These are phyloP conservation scores for Helogale parvula DNA, from an alignment of 2,113 vertebrate genomes.

Conservation along the genomic window DNA sequence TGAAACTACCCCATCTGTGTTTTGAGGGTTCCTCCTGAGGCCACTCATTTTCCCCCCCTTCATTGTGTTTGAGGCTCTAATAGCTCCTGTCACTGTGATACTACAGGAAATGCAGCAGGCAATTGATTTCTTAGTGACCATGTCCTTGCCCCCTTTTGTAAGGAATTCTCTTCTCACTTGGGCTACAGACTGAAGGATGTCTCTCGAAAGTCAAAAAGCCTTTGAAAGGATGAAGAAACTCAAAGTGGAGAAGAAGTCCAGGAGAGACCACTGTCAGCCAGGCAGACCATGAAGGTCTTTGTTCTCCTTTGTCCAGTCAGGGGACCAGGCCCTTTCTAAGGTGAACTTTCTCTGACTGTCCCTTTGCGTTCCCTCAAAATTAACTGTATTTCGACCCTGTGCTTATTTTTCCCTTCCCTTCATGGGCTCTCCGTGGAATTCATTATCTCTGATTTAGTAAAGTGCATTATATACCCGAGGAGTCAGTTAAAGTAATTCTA, in stretches of 20 bases:
- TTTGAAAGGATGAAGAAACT: not conserved
- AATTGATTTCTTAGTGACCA: not conserved
- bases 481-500: constrained; percentile 75
- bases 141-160: not conserved
- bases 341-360: not conserved
- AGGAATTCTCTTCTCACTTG: not conserved
- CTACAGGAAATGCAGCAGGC: not conserved
- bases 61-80: not conserved
- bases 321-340: not conserved
- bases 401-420: constrained; percentile 50
- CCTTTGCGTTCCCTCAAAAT: constrained; percentile 52
- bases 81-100: not conserved
- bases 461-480: constrained; percentile 64
- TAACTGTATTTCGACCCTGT: constrained; percentile 45
- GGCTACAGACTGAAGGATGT: not conserved
- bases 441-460: constrained; percentile 74
- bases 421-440: constrained; percentile 60
- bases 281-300: not conserved
- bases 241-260: not conserved
- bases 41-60: not conserved
- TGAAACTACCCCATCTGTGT: not conserved
- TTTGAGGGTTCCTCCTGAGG: not conserved
- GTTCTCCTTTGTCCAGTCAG: not conserved
- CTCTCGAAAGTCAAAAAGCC: not conserved
- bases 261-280: not conserved